Percentiles rank a stretch among this genome's conserved stretches.
phyloP scores from a whole-genome alignment of 2,113 vertebrate species.

The Tychaedon coryphoeus region DNA sequence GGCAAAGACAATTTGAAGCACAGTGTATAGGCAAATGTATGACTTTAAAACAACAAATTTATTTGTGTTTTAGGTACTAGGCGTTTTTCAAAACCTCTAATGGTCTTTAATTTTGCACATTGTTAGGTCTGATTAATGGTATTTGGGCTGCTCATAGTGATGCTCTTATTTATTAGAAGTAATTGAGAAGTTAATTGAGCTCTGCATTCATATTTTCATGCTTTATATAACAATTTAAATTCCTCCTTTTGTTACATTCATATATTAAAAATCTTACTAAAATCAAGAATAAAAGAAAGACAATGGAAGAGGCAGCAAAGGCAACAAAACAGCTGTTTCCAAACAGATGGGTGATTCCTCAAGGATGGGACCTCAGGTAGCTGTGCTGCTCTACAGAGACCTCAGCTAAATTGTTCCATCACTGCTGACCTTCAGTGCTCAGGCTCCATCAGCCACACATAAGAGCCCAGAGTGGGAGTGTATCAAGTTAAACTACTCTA shows the following conservation, averaged over 20 bases:
- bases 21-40: not conserved
- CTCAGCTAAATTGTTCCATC: not conserved
- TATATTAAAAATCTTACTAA: not conserved
- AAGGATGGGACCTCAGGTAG: not conserved
- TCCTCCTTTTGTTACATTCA: not conserved
- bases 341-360: not conserved
- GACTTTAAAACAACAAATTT: not conserved
- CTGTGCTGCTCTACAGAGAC: not conserved
- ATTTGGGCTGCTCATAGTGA: not conserved
- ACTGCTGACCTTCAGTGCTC: not conserved
- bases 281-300: not conserved
- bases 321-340: not conserved
- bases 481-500: not conserved
- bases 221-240: not conserved
- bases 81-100: not conserved
- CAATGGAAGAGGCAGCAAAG: not conserved
- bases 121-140: not conserved
- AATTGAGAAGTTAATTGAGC: not conserved
- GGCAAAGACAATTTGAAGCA: not conserved
- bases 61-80: not conserved
- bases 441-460: not conserved
- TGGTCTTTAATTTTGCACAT: not conserved
- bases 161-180: not conserved
- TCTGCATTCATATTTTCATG: not conserved
- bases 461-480: not conserved